These are phyloP conservation scores for Eurytoma adleriae DNA, from an alignment of 2,888 invertebrate genomes.

Conservation along the genomic window DNA sequence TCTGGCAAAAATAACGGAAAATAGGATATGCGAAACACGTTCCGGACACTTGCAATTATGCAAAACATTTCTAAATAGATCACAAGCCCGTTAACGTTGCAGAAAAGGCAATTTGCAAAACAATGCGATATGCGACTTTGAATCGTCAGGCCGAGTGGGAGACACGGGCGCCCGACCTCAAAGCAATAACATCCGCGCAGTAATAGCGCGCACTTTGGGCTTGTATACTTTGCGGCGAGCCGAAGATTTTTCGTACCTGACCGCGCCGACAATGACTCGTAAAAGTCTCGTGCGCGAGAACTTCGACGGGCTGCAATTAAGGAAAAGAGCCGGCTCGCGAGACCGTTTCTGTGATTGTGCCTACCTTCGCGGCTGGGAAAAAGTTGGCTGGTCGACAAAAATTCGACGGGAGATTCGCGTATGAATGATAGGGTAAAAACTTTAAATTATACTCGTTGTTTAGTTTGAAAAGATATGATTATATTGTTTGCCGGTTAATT, in stretches of 20 bases:
- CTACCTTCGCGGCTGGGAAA: not conserved
- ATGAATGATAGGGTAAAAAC: too few species aligned
- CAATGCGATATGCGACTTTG: slow-evolving; percentile 40
- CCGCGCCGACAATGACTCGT: slow-evolving; percentile 42
- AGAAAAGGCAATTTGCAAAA: slow-evolving; percentile 48
- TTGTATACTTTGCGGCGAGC: not conserved
- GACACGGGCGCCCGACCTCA: not conserved
- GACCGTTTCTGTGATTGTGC: not conserved
- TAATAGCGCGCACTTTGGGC: not conserved
- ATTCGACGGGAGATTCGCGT: not conserved
- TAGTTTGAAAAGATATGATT: too few species aligned
- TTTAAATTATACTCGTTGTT: too few species aligned
- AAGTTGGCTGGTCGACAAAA: not conserved
- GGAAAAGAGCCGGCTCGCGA: slow-evolving; percentile 12
- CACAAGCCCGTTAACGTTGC: slow-evolving; percentile 25
- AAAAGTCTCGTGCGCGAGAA: slow-evolving; percentile 32
- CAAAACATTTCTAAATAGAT: slow-evolving; percentile 41
- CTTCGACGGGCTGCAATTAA: slow-evolving; percentile 34
- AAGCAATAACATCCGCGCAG: slow-evolving; percentile 23
- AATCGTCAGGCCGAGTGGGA: too few species aligned
- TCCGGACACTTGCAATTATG: slow-evolving; percentile 17
- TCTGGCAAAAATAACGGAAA: not conserved
- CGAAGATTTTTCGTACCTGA: slow-evolving; percentile 40
- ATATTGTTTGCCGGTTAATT: too few species aligned
- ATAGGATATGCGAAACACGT: not conserved